Base-by-base conservation (phyloP, 2,888 invertebrate genomes). In the Oithona nana region DNA sequence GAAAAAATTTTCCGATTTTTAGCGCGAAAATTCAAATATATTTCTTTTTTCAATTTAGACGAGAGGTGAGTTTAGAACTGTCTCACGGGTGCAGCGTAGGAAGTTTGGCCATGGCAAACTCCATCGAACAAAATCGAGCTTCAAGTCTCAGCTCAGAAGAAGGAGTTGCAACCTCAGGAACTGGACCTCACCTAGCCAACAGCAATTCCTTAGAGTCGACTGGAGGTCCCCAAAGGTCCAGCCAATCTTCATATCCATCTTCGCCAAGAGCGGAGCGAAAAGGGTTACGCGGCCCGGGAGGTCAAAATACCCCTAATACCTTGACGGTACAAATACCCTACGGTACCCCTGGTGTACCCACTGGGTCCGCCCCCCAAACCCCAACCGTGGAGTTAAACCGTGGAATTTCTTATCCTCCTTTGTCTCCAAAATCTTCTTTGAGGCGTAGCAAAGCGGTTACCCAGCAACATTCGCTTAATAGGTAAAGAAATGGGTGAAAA, bases 401-500 rank as follows among this genome's bases (percentile, higher is more conserved):
- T 68, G 87, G 86, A 65, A 81, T 82, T 65, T 86, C 86, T 66
- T 87, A 88, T 72, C 87, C 88, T 63, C 88, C 88, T 6, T 85
- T 86, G 28, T 87, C 86, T 66, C 87, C 71, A 69, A 78, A 70
- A 60, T 68, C 66, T 16, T 39, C 39, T 16, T 63, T 68, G 39
- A 64, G 67, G 65, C 71, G 86, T 70, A 48, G 60, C 13, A 22
- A 58, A 51, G 54, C 64, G 22, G 49, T 58, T 13, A 68, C 68
- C 62, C 70, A 70, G 4, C 64, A 68, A 63, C 51, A 57, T n/a
- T n/a, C n/a, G n/a, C n/a, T n/a, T n/a, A n/a, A n/a, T n/a, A n/a
- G n/a, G n/a, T n/a, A n/a, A n/a, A n/a, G n/a, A n/a, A n/a, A n/a
- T n/a, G n/a, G n/a, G n/a, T n/a, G n/a, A n/a, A n/a, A n/a, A n/a